Base-by-base conservation (phyloP, 2,888 invertebrate genomes). In the Cataglyphis rosenhaueri region DNA sequence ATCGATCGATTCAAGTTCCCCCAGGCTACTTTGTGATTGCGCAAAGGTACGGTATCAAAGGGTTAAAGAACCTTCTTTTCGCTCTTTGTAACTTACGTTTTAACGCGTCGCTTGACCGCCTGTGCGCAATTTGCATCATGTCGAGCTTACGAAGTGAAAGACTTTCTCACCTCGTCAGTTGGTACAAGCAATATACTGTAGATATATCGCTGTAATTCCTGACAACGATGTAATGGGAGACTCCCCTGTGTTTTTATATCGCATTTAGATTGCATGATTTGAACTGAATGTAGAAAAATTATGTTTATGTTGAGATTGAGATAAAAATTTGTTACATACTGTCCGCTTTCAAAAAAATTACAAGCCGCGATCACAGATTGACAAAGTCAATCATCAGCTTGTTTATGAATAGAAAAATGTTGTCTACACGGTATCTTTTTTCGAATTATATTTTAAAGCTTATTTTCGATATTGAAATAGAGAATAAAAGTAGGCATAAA, bases 51-150 rank as follows among this genome's bases (percentile, higher is more conserved):
- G 35, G 38, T 55, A 25, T 76, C 29, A n/a, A 55, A 76, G 38
- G 57, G 41, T 55, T 41, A 41, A 76, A 76, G 41, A 57, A 76
- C n/a, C 41, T 66, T 29, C 32, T n/a, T 57, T n/a, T 76, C 38
- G 12, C 25, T 32, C 55, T 76, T 65, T 52, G 65, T 57, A 57
- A 32, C 25, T 9, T 57, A 76, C 15, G 38, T 66, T 76, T 76
- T 66, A 76, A 32, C 29, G n/a, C 57, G n/a, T 57, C 41, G 29
- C 41, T 76, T 41, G 65, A 57, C 32, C n/a, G 52, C 5, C 55
- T 29, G 41, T 57, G 35, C 32, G 21, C 57, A 32, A 65, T n/a
- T 15, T 29, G 65, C 0, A 29, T 5, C n/a, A 41, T 32, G 18
- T 32, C 48, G 52, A 68, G 52, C 52, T 66, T 41, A 41, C 29